Base-by-base conservation (phyloP, 1,140 invertebrate species). In the Aphis gossypii region DNA sequence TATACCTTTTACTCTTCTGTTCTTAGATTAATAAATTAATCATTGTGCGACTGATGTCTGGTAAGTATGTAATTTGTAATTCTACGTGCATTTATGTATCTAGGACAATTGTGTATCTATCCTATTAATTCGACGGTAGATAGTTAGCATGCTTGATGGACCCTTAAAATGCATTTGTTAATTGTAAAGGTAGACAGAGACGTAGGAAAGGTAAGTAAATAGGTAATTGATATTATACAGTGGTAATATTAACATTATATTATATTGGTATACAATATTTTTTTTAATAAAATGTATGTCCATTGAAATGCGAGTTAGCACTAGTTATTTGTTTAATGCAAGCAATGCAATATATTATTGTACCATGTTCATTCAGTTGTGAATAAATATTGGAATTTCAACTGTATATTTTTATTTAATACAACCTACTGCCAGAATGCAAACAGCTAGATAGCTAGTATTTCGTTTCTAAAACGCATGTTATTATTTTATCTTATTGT, bases 401-500 rank as follows among this genome's bases (percentile, higher is more conserved):
- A 76, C 60, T 76, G 30, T 60, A 68, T 25, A n/a, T 68, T 68
- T n/a, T 76, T n/a, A 76, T 76, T 76, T 76, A n/a, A 76, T 76
- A 76, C 14, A 76, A 76, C 60, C 60, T n/a, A 76, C 60, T n/a
- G 11, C 1, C 60, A 76, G 0, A 76, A 76, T 76, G 60, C 30
- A 76, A n/a, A 76, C 30, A 51, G 14, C 14, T 51, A 35, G 11
- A 76, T 14, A 51, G 14, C 2, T 51, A 35, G 11, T n/a, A 76
- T 76, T 76, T 76, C 14, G n/a, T n/a, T 76, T 76, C 14, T n/a
- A 30, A 76, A 76, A 76, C n/a, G 60, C 0, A 0, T 76, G 4
- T 76, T 76, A 76, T 76, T n/a, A 76, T 76, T n/a, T 76, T 20
- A 30, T 51, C 48, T 14, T 18, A 7, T 14, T 46, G 11, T 51